phyloP scores from a whole-genome alignment of 2,113 vertebrate species.

The Boleophthalmus pectinirostris region DNA sequence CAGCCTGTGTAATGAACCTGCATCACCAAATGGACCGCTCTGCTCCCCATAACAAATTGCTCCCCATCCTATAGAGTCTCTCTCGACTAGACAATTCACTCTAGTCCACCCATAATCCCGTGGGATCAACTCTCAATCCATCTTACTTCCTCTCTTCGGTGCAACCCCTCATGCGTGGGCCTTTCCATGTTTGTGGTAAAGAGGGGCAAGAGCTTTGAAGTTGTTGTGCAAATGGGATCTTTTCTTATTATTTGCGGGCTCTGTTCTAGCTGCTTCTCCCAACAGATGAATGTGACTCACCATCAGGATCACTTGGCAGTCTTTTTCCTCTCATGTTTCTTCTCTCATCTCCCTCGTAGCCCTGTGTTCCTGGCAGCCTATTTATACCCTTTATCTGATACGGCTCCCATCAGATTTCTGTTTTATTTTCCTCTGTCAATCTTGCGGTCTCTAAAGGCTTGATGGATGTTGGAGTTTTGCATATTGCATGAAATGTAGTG shows the following conservation, averaged over 20 bases:
- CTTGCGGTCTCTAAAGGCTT: conserved; percentile 5
- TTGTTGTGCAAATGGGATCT: conserved; percentile 48
- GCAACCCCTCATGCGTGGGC: conserved; percentile 23
- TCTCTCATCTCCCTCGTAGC: conserved; percentile 23
- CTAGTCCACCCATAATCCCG: conserved; percentile 64
- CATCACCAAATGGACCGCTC: conserved; percentile 22
- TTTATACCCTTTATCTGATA: conserved; percentile 45
- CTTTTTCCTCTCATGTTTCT: conserved; percentile 35
- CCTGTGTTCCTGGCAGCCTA: conserved; percentile 40
- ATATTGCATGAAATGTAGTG: background rate
- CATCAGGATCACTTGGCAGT: conserved; percentile 28
- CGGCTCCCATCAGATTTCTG: conserved; percentile 24
- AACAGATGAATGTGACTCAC: conserved; percentile 45
- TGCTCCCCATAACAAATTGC: conserved; percentile 24
- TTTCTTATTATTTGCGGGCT: conserved; percentile 33
- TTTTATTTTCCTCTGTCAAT: conserved; percentile 27
- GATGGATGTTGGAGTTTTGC: conserved; percentile 1
- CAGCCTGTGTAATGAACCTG: conserved; percentile 74
- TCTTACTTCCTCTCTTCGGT: conserved; percentile 56
- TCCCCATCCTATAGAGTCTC: conserved; percentile 16
- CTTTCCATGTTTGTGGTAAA: conserved; percentile 30
- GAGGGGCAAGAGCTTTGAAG: conserved; percentile 53
- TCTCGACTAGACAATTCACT: conserved; percentile 57
- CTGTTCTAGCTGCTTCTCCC: conserved; percentile 9
- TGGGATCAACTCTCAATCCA: conserved; percentile 62